Base-by-base conservation (phyloP, 37 sponge, comb jelly and placozoan species). In the Spongilla lacustris region DNA sequence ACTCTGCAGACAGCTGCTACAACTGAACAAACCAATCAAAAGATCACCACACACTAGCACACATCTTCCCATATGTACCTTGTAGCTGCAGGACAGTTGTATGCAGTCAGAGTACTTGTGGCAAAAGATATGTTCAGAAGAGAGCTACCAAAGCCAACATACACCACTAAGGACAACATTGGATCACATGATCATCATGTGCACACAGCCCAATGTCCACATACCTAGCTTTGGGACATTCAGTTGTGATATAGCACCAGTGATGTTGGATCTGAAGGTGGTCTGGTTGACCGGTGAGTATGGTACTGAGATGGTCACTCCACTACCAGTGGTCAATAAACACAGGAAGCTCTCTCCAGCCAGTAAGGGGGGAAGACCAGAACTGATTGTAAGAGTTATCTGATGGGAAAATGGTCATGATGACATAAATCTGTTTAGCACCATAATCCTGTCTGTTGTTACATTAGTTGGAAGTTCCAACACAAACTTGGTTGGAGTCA, bases 61-160 rank as follows among this genome's bases (percentile, higher is more conserved):
- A 41, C 3, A 41, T 41, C 41, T 9, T 0, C 32, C 19, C 2
- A 70, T 50, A n/a, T n/a, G 19, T 72, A 86, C 86, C 86, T 86
- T 23, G 34, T 33, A 24, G 86, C 66, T 27, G 71, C 79, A 73
- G 12, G 50, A 36, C 86, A 86, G 26, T 36, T 71, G 35, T 79
- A 79, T 24, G 79, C 73, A 24, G 86, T 86, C 66, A 86, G 41
- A 0, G 13, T 28, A 37, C 25, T 86, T 4, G 79, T 86, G 71
- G 71, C 80, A 50, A 86, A 86, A 4, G 86, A 80, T 10, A 86
- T 29, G 34, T 34, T 50, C 6, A 73, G 67, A 32, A 4, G 23
- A 14, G 78, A 78, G 22, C 86, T 86, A 9, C 79, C 80, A 86
- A 86, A 80, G 72, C 86, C 79, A 80, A n/a, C n/a, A n/a, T n/a